Percentiles rank a stretch among this genome's conserved stretches.
Conservation (phyloP, 2,113 vertebrate genomes). For the Pleuronectes platessa region DNA sequence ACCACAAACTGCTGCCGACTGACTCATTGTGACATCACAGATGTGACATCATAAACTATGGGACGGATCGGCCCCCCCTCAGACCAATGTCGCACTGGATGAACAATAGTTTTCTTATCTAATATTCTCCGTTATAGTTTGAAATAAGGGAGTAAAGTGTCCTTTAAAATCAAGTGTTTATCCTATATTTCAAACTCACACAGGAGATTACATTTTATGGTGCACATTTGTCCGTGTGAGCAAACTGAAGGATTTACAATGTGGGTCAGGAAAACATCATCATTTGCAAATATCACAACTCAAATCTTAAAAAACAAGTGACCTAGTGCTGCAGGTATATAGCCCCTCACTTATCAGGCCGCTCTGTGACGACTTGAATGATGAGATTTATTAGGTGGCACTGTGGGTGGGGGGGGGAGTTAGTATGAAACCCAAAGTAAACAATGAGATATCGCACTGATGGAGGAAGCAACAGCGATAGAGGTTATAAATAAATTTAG, state of each 20-base stretch:
- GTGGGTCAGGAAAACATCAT: neutral
- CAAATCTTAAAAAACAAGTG: no score
- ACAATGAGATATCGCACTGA: constrained; percentile 17
- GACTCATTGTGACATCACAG: neutral
- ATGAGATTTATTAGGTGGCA: constrained; percentile 57
- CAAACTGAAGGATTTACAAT: neutral
- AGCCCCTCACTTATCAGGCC: constrained; percentile 40
- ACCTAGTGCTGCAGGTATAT: neutral
- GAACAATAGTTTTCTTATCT: no score
- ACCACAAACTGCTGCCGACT: neutral
- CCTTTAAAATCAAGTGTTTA: no score
- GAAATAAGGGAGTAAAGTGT: no score
- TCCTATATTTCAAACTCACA: no score
- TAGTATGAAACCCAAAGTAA: constrained; percentile 41
- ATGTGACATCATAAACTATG: neutral
- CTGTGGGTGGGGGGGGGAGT: neutral
- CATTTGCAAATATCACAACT: neutral
- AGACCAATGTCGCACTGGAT: neutral
- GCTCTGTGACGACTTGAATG: constrained; percentile 1
- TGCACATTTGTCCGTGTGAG: no score
- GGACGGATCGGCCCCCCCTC: neutral
- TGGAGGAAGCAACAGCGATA: neutral
- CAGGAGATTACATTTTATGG: no score
- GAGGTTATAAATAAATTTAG: constrained; percentile 33
- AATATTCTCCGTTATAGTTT: no score